Evolutionary conservation across 2,113 vertebrate species (phyloP).

Genomic region (Pteropus alecto): DNA sequence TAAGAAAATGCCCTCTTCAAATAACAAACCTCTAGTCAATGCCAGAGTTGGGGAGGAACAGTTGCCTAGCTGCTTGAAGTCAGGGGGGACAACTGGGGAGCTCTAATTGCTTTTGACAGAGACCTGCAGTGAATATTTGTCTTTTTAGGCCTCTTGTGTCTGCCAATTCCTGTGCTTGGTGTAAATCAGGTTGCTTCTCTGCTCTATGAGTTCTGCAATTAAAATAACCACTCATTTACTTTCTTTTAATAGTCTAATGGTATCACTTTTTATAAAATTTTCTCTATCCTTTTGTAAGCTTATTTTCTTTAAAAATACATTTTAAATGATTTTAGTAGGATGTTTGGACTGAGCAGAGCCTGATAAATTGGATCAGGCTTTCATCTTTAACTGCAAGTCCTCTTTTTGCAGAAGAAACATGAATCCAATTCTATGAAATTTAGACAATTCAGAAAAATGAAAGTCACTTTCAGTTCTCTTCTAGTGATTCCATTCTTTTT

Average conservation of each 20-base stretch:
- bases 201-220: background rate
- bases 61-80: background rate
- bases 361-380: background rate
- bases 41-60: background rate
- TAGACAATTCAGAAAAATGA: background rate
- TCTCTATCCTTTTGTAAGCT: background rate
- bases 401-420: background rate
- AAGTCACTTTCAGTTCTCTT: background rate
- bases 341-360: background rate
- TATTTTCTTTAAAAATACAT: background rate
- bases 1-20: background rate
- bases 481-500: background rate
- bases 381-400: background rate
- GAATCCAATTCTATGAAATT: background rate
- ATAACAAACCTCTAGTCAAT: background rate
- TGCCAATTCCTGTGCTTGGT: background rate
- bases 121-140: background rate
- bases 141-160: background rate
- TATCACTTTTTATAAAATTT: background rate
- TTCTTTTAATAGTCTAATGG: background rate
- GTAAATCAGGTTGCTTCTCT: background rate
- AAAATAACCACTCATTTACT: background rate
- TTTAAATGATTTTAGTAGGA: background rate
- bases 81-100: background rate
- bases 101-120: background rate